Evolutionary conservation across 2,888 invertebrate species (phyloP), one percentile per base, ranked within the genome.

Genomic region (Parnassius orleans): DNA sequence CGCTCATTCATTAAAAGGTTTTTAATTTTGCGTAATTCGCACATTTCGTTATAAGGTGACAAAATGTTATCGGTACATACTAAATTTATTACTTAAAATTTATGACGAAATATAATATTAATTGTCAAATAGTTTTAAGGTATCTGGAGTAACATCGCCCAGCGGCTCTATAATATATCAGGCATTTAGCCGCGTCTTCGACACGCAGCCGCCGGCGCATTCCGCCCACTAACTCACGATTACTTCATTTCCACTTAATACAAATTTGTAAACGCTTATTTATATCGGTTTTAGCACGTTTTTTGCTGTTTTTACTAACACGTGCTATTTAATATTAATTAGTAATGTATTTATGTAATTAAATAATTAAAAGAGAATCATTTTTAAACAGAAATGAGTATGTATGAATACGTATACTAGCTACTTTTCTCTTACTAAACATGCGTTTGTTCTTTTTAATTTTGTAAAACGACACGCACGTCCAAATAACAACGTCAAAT

Each of bases 211-310:
- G 70, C 56, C 68, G 68, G 71, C 71, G 65, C 44, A 64, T 60
- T 69, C 70, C 78, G 76, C 76, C 77, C 73, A 74, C 78, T 66
- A 59, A 61, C 65, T 63, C 66, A 43, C 65, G 68, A 75, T 75
- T 69, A 72, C 71, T 74, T 76, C 70, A 75, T 74, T 53, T 53
- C 57, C 57, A 57, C 47, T 61, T 53, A 54, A 50, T 19, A 24
- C 14, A 12, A 9, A 47, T 61, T 61, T 57, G 24, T 52, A 42
- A 41, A 52, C 10, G 61, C 42, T 53, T 47, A 52, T 48, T 57
- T 57, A 52, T 41, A 46, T 48, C 15, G 10, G 14, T 53, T 47
- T 41, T 46, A 56, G 50, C 55, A 55, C 50, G 14, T 41, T 50
- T 50, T 55, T 50, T 50, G 5, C 14, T 53, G 10, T 46, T 42